Evolutionary conservation across 2,888 invertebrate species (phyloP), one percentile per base, ranked within the genome.

Genomic region (Athetis lepigone): DNA sequence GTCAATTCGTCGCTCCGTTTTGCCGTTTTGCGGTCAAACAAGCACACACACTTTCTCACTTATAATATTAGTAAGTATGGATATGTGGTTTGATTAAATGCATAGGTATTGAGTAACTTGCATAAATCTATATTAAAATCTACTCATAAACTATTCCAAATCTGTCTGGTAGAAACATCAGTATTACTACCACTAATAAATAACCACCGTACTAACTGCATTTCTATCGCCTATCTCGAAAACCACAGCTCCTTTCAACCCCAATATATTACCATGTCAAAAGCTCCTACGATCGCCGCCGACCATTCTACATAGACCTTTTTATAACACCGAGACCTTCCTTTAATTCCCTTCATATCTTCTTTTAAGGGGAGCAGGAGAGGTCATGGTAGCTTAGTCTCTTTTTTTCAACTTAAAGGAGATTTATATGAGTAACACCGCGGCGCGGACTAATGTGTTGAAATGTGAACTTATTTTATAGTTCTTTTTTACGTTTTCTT

Each of bases 391-490:
- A 59, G 6, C 59, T 5, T 79, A 77, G 80, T 46, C 11, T 7
- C 3, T 6, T 16, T 75, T 77, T 74, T 77, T 75, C 70, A 65
- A 23, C 29, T 80, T 75, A 72, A 72, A 75, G 55, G 57, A 68
- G 77, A 77, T 73, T 74, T 77, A 74, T 81, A 70, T 79, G 79
- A 67, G 75, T 68, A 51, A 49, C 29, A 83, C 83, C 1, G 2
- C 29, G 29, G 9, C 80, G 69, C 68, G 59, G 61, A 84, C 70
- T 79, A 82, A 85, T 85, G 81, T 70, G 75, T 69, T 66, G 46
- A 69, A 63, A 73, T 60, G 72, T 79, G 73, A 52, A 69, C 61
- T 67, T 51, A 64, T 45, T 71, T 63, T 52, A n/a, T 39, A 47
- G 45, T 60, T 57, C 49, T 59, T 70, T 72, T 68, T 33, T 60